Base-by-base conservation (phyloP, 2,113 vertebrate genomes). In the Myotis brandtii region DNA sequence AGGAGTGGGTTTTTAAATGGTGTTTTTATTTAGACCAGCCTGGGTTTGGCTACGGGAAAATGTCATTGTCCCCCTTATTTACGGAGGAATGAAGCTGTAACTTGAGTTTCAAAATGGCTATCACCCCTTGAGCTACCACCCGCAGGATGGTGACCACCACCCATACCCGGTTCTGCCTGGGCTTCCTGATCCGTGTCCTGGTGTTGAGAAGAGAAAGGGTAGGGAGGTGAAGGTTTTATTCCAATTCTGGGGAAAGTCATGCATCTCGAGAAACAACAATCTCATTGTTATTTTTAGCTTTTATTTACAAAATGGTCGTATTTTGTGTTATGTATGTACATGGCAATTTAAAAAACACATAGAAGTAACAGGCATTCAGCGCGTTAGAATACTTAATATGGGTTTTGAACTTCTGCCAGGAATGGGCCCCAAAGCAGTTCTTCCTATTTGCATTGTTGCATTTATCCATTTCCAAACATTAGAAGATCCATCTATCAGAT, bases 391-490 rank as follows among this genome's bases (percentile, higher is more conserved):
- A 98, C 97, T 98, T 98, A 98, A 97, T 98, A 98, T 97, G 98
- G 95, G 98, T 98, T 98, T 98, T 98, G 98, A 98, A 98, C 96
- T 97, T 98, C 96, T 97, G 98, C 98, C 98, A 98, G 98, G 81
- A 0, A 93, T 92, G 84, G 81, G 93, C 97, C 98, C 97, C 95
- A 96, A 98, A 98, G 97, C 97, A 0, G 93, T 97, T 95, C 95
- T 91, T 98, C 95, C 96, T 98, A 97, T 99, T 98, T 98, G 98
- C 98, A 98, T 95, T 97, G 91, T 43, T 96, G 97, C 97, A 97
- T 98, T 99, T 98, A 98, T 98, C 98, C 98, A 97, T 98, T 98
- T 98, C 97, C 98, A 99, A 99, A 98, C 98, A 98, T 97, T 95
- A 98, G 98, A 98, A 98, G 98, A 98, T 98, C 98, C 98, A 97